Percentiles rank a stretch among this genome's conserved stretches.
phyloP scores from a whole-genome alignment of 2,797 vertebrate species.

The Craterocephalus amniculus region DNA sequence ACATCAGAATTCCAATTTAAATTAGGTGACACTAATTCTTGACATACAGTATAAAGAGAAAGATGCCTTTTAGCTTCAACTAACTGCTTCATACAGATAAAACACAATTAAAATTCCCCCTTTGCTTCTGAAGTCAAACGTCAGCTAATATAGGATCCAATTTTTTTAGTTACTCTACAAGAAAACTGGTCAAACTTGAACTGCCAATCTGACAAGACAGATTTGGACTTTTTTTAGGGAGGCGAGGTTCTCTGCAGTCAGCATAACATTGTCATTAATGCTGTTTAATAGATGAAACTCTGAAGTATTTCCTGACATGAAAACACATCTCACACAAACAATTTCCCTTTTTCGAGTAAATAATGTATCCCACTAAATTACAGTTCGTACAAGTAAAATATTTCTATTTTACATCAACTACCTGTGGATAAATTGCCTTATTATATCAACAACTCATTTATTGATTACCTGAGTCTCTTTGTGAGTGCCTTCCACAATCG shows the following conservation, averaged over 20 bases:
- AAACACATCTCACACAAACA: neutral
- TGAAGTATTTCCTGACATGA: neutral
- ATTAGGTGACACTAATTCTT: neutral
- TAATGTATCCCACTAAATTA: neutral
- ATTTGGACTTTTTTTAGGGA: no score
- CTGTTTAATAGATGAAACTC: no score
- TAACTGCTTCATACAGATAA: neutral
- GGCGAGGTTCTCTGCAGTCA: no score
- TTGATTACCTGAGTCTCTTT: constrained; percentile 82
- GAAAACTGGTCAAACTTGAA: no score
- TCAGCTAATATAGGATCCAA: no score
- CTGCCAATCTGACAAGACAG: no score
- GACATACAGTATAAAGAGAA: neutral
- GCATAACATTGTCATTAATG: no score
- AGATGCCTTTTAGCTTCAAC: no score
- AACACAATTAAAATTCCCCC: neutral
- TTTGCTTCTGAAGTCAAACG: neutral
- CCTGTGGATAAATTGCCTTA: neutral
- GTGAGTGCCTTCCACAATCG: constrained; percentile 86
- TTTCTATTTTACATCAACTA: neutral
- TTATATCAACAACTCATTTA: neutral
- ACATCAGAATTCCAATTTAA: neutral
- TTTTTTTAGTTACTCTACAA: no score
- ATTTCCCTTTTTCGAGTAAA: neutral
- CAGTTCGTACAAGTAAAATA: neutral